phyloP scores from a whole-genome alignment of 1,140 invertebrate genomes.

The Ceratosolen fusciceps region DNA sequence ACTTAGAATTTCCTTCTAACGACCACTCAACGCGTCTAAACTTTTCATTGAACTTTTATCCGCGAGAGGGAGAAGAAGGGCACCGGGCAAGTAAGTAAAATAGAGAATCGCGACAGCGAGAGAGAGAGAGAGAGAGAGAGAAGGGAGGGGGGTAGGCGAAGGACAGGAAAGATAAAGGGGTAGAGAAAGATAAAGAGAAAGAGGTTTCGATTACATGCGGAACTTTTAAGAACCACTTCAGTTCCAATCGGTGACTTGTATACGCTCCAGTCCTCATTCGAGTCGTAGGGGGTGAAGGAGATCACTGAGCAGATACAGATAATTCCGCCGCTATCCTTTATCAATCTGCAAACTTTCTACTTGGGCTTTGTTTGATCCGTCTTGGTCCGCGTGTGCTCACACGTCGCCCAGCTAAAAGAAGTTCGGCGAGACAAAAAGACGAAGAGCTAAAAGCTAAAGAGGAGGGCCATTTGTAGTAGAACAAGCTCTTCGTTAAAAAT shows the following conservation, averaged over 20 bases:
- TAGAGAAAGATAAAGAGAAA: not conserved
- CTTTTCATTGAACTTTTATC: constrained; percentile 53
- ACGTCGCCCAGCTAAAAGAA: constrained; percentile 7
- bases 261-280: constrained; percentile 1
- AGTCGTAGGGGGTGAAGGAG: constrained; percentile 27
- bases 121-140: not conserved
- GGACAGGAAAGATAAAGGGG: not conserved
- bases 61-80: not conserved
- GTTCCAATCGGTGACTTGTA: constrained; percentile 39
- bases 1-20: constrained; percentile 49
- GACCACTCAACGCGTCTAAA: constrained; percentile 48
- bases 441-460: not conserved
- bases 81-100: not conserved
- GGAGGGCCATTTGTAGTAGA: not conserved
- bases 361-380: constrained; percentile 23
- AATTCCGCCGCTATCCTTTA: constrained; percentile 38
- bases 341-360: constrained; percentile 48
- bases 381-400: not conserved
- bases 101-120: not conserved
- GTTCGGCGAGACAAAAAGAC: too few relatives aligned
- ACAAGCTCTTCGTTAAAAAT: constrained; percentile 29
- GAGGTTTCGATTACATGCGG: constrained; percentile 41
- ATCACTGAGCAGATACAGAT: constrained; percentile 38
- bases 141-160: not conserved
- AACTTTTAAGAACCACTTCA: constrained; percentile 47